These are phyloP conservation scores for Propithecus deckenii DNA, from an alignment of 2,797 vertebrate genomes.

Conservation along the genomic window DNA sequence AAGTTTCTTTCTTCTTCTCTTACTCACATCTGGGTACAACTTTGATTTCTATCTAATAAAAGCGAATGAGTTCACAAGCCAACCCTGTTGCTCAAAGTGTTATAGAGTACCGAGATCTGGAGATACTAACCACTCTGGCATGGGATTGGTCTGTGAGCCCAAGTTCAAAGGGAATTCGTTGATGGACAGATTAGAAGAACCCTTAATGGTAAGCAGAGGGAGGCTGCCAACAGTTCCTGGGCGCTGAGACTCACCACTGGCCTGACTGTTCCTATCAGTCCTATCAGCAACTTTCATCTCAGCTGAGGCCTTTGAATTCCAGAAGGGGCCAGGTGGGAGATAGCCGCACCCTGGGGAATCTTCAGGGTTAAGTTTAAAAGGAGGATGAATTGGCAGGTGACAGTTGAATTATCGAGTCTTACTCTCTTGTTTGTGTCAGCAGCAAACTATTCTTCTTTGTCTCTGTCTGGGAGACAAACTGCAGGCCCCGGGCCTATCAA, in stretches of 20 bases:
- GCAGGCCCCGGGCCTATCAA: constrained; percentile 40
- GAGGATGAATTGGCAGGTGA: constrained; percentile 45
- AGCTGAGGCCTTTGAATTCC: constrained; percentile 41
- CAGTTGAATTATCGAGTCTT: constrained; percentile 57
- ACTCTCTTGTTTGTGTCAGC: constrained; percentile 14
- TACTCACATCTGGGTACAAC: constrained; percentile 52
- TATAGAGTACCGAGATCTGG: neutral
- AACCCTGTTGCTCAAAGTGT: constrained; percentile 51
- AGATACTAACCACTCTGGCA: constrained; percentile 42
- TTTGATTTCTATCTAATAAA: constrained; percentile 64
- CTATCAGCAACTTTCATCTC: constrained; percentile 63
- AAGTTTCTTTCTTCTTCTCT: constrained; percentile 28
- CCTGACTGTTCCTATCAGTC: neutral
- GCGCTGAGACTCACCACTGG: neutral
- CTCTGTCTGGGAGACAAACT: constrained; percentile 63
- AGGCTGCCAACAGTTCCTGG: constrained; percentile 35
- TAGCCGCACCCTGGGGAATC: constrained; percentile 7
- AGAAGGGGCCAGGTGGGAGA: constrained; percentile 44
- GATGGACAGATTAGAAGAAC: constrained; percentile 70
- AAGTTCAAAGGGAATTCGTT: constrained; percentile 72
- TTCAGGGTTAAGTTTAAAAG: constrained; percentile 31
- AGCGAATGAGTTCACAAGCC: constrained; percentile 50
- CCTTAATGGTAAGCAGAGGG: constrained; percentile 55
- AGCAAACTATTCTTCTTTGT: constrained; percentile 54
- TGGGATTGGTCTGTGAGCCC: constrained; percentile 48